Evolutionary conservation across 1,140 invertebrate genomes (phyloP).

Genomic region (Psix sp.): DNA sequence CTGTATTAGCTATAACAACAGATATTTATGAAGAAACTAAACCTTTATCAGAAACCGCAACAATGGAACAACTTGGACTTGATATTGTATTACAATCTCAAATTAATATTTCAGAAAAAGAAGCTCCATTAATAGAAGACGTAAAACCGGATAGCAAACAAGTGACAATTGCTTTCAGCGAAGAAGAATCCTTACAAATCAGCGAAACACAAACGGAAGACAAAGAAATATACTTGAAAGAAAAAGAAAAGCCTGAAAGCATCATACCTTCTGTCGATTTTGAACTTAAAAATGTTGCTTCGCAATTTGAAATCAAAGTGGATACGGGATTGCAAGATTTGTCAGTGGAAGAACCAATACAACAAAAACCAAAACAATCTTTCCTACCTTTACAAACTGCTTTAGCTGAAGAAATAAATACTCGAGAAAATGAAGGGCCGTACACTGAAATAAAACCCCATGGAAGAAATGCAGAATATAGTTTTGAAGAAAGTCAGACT

Average conservation of each 20-base stretch:
- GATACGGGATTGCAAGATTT: slow-evolving; percentile 70
- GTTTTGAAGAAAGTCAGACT: slow-evolving; percentile 75
- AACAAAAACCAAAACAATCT: slow-evolving; percentile 65
- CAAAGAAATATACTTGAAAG: slow-evolving; percentile 75
- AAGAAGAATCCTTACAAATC: slow-evolving; percentile 75
- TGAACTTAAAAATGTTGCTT: slow-evolving; percentile 76
- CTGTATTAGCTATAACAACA: slow-evolving; percentile 62
- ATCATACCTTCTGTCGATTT: slow-evolving; percentile 76
- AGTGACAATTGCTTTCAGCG: slow-evolving; percentile 73
- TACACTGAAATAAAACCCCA: slow-evolving; percentile 69
- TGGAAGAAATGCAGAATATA: slow-evolving; percentile 70
- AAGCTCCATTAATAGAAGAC: slow-evolving; percentile 71
- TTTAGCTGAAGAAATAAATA: slow-evolving; percentile 71
- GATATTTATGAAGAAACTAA: slow-evolving; percentile 63
- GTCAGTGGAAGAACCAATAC: slow-evolving; percentile 60
- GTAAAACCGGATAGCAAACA: slow-evolving; percentile 76
- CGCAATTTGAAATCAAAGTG: slow-evolving; percentile 76
- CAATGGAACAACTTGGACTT: slow-evolving; percentile 69
- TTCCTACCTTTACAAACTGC: slow-evolving; percentile 73
- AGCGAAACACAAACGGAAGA: slow-evolving; percentile 75
- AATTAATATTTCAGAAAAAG: slow-evolving; percentile 77
- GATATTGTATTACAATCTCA: slow-evolving; percentile 73
- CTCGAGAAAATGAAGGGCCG: slow-evolving; percentile 77
- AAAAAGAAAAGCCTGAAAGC: slow-evolving; percentile 67
- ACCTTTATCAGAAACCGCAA: slow-evolving; percentile 67